Evolutionary conservation across 2,797 vertebrate species (phyloP).

Genomic region (Florisuga fusca): DNA sequence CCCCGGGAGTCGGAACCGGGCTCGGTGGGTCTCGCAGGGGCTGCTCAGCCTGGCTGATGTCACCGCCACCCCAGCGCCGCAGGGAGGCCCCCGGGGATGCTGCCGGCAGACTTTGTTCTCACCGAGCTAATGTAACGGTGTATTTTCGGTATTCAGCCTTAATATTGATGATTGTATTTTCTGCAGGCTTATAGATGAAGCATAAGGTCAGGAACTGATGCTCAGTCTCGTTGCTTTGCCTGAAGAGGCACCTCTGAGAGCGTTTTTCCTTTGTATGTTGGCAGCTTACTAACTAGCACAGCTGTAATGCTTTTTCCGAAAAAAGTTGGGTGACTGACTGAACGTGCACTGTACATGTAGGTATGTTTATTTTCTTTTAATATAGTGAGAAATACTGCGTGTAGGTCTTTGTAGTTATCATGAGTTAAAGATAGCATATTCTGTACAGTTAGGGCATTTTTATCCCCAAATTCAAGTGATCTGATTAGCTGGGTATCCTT

Average conservation of each 20-base stretch:
- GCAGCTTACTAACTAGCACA: neutral
- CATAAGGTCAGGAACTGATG: neutral
- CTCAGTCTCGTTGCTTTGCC: neutral
- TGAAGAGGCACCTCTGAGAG: neutral
- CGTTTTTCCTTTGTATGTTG: neutral
- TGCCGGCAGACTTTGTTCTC: constrained; percentile 27
- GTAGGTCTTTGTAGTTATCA: neutral
- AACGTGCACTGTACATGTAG: neutral
- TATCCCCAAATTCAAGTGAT: neutral
- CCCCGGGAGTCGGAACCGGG: neutral
- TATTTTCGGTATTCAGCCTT: neutral
- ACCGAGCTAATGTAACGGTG: neutral
- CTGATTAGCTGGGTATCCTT: neutral
- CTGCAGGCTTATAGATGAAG: neutral
- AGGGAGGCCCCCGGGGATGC: constrained; percentile 58
- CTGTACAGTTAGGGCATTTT: neutral
- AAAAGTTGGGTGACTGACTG: neutral
- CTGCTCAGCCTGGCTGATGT: constrained; percentile 71
- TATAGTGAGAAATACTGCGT: neutral
- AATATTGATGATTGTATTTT: neutral
- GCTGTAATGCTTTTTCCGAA: neutral
- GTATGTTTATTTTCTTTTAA: neutral
- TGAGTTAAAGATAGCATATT: neutral
- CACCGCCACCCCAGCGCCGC: constrained; percentile 61
- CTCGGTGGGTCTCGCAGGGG: neutral